Evolutionary conservation across 2,113 vertebrate species (phyloP), one percentile per base, ranked within the genome.

Genomic region (Xenopus laevis): DNA sequence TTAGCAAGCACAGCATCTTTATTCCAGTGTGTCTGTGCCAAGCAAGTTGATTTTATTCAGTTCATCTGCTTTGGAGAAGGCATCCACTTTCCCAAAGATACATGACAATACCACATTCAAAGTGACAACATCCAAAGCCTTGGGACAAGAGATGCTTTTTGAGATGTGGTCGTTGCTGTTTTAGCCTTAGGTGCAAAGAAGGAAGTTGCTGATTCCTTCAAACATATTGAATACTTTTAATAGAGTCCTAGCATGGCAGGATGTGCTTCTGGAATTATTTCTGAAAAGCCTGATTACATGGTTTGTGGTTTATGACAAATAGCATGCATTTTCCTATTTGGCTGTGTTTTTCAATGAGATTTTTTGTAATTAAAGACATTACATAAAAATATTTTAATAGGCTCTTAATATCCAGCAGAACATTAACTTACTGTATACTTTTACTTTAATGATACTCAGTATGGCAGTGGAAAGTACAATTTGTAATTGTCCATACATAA

Each of bases 171-270:
- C 86, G 73, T 85, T 86, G 82, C 81, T 87, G 71, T 87, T 90
- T 86, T 87, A 81, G 84, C 89, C 87, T 83, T 67, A 83, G 82
- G 86, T 84, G 69, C 21, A 60, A 21, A 73, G 77, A 80, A 87
- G 87, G 71, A 83, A 87, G 81, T 82, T 79, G 82, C 83, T 87
- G 84, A 89, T 83, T 83, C 81, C 82, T 90, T 91, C 83, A 86
- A 86, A 91, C 58, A 80, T 83, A 79, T 85, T 87, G 81, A 84
- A 88, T 82, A 79, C 81, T 85, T 88, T 87, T 86, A 84, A 83
- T 85, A 83, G 75, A 81, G 67, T 75, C 83, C 83, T 83, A 74
- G 75, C 66, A 72, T 86, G 79, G 85, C 80, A 85, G 74, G 68
- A 52, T 21, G 50, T 75, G 74, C 77, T 79, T 65, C 21, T 64